Conservation (phyloP, 2,113 vertebrate genomes). For the Seriola aureovittata region DNA sequence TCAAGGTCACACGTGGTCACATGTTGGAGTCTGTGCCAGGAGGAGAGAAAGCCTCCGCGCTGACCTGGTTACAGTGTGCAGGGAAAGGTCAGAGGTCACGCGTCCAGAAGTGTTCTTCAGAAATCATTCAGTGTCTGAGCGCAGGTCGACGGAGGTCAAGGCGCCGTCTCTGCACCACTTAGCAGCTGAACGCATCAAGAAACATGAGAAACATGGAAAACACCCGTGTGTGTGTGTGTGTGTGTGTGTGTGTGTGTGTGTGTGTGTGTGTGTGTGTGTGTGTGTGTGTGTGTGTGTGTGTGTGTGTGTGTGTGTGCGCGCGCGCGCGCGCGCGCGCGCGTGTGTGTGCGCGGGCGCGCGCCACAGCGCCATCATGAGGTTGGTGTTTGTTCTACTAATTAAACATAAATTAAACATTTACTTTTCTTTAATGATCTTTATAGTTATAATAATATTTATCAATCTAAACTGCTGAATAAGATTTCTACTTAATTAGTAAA, state of each 20-base stretch:
- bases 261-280: too few relatives aligned
- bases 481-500: too few relatives aligned
- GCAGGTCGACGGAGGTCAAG: slow-evolving; percentile 38
- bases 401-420: background rate
- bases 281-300: too few relatives aligned
- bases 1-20: too few relatives aligned
- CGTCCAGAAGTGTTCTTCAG: slow-evolving; percentile 46
- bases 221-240: background rate
- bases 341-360: too few relatives aligned
- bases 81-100: slow-evolving; percentile 46
- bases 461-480: too few relatives aligned
- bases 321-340: too few relatives aligned
- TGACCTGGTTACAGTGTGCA: background rate
- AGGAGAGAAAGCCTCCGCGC: background rate
- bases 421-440: too few relatives aligned
- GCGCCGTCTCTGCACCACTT: slow-evolving; percentile 38
- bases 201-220: slow-evolving; percentile 38
- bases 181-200: slow-evolving; percentile 23
- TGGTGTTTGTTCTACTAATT: background rate
- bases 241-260: background rate
- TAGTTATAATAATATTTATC: too few relatives aligned
- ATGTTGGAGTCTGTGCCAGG: too few relatives aligned
- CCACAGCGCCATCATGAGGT: slow-evolving; percentile 39
- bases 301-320: too few relatives aligned
- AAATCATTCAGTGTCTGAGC: slow-evolving; percentile 30